Percentiles rank a stretch among this genome's conserved stretches.
phyloP scores from a whole-genome alignment of 2,888 invertebrate genomes.

The Scaptomyza cyrtandrae region DNA sequence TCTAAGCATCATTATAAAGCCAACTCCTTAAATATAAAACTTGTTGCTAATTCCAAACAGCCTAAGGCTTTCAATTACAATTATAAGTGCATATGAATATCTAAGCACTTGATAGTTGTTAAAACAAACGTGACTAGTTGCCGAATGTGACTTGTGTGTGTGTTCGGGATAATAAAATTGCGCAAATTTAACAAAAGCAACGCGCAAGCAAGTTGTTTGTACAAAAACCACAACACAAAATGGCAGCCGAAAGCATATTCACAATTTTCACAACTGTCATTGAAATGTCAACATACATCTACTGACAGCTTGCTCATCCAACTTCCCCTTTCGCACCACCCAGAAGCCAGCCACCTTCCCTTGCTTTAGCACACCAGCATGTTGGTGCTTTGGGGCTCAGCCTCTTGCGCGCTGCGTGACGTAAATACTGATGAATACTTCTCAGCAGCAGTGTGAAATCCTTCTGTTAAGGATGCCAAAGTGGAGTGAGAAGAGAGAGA shows the following conservation, averaged over 20 bases:
- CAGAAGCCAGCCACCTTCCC: background rate
- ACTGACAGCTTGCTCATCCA: conserved; percentile 57
- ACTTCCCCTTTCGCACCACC: background rate
- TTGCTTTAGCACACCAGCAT: conserved; percentile 13
- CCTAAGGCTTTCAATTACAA: background rate
- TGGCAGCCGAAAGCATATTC: conserved; percentile 61
- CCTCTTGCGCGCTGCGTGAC: conserved; percentile 70
- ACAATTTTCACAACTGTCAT: conserved; percentile 73
- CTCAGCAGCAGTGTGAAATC: conserved; percentile 53
- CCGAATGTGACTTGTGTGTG: background rate
- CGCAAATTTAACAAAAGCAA: conserved; percentile 53
- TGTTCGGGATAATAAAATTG: conserved; percentile 63
- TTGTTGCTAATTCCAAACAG: background rate
- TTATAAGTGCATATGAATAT: background rate
- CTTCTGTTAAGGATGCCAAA: conserved; percentile 11
- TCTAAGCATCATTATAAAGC: background rate
- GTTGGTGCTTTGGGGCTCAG: conserved; percentile 19
- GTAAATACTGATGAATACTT: conserved; percentile 77
- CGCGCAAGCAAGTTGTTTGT: conserved; percentile 28
- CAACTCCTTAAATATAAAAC: background rate
- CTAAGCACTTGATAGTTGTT: background rate
- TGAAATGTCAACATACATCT: conserved; percentile 80
- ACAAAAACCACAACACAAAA: conserved; percentile 54
- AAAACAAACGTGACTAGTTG: conserved; percentile 11
- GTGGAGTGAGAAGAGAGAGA: background rate